Evolutionary conservation across 2,797 vertebrate genomes (phyloP).

Genomic region (Sebastes melanostomus): DNA sequence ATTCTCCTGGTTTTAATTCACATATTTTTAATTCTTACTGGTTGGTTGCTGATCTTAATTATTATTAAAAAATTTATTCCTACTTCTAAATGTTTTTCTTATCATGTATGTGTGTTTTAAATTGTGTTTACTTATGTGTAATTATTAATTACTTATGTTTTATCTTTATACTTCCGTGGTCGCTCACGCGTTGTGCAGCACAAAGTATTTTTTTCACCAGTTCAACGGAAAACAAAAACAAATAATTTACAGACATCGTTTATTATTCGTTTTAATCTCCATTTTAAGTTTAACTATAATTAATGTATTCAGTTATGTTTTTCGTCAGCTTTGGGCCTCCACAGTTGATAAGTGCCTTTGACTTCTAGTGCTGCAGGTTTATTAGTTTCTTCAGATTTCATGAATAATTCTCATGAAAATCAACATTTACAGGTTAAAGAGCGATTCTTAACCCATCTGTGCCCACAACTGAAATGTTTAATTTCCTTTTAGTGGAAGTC

Average conservation of each 20-base stretch:
- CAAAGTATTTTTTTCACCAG: neutral
- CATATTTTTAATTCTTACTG: too few species aligned
- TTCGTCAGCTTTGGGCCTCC: conserved; percentile 5
- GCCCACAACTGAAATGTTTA: too few species aligned
- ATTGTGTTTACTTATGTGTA: too few species aligned
- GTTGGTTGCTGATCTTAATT: too few species aligned
- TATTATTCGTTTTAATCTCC: neutral
- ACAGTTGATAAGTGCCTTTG: neutral
- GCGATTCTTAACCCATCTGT: neutral
- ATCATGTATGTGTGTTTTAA: too few species aligned
- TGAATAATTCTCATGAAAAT: neutral
- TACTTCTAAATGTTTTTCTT: too few species aligned
- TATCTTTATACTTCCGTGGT: too few species aligned
- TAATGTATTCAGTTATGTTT: neutral
- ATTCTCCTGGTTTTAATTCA: too few species aligned
- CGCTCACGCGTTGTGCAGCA: too few species aligned
- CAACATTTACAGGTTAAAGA: neutral
- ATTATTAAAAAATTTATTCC: too few species aligned
- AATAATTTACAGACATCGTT: neutral
- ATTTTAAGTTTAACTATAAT: neutral
- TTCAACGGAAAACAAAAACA: neutral
- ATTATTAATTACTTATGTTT: too few species aligned
- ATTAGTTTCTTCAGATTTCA: neutral
- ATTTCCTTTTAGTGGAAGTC: too few species aligned
- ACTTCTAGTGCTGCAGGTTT: neutral